Evolutionary conservation across 2,797 vertebrate species (phyloP).

Genomic region (Hafferia zeledoni): DNA sequence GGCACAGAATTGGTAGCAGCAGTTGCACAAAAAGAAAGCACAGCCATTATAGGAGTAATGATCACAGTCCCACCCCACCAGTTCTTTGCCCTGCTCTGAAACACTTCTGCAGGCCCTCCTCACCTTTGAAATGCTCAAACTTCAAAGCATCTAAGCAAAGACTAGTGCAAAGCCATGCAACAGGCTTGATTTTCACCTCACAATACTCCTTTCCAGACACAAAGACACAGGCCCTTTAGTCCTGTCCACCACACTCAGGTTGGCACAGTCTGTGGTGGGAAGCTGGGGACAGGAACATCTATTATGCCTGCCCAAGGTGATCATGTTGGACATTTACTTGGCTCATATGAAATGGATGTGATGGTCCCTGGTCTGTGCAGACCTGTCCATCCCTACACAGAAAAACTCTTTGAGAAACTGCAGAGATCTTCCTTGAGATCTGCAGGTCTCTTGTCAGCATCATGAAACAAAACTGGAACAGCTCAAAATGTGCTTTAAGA

Average conservation of each 20-base stretch:
- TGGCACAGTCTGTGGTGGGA: neutral
- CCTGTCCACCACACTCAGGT: neutral
- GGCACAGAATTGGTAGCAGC: neutral
- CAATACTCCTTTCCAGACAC: neutral
- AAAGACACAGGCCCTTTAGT: neutral
- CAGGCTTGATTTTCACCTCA: neutral
- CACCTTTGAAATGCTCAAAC: neutral
- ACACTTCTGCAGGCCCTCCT: neutral
- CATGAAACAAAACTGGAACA: neutral
- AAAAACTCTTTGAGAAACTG: neutral
- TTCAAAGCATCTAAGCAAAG: neutral
- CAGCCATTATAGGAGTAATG: neutral
- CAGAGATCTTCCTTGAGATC: neutral
- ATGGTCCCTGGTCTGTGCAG: neutral
- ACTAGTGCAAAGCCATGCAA: neutral
- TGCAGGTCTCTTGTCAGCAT: neutral
- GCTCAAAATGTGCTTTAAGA: neutral
- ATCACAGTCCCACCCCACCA: neutral
- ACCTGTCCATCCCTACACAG: neutral
- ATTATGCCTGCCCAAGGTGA: neutral
- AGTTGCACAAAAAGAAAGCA: neutral
- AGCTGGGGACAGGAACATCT: neutral
- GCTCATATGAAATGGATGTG: neutral
- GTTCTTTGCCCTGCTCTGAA: neutral
- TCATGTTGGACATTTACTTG: neutral